Evolutionary conservation across 1,140 invertebrate genomes (phyloP), one percentile per base, ranked within the genome.

Genomic region (Lerema accius): DNA sequence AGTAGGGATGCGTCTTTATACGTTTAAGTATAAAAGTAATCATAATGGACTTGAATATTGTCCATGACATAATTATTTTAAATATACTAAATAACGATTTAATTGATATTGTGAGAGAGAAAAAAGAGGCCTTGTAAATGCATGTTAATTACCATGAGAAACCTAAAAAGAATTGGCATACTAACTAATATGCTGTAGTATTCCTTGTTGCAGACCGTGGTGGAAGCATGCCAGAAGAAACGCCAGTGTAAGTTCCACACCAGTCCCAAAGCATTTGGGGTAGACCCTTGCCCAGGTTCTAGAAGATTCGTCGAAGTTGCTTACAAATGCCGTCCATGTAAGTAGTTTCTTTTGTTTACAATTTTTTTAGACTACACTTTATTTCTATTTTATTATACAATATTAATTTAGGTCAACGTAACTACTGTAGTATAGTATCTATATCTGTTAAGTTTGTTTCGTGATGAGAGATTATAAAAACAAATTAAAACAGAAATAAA

Each of bases 271-370:
- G 94, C 94, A 37, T 96, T 97, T 79, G 94, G 95, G 19, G 93
- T 94, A 2, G 97, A 98, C 89, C 96, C 97, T 0, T 98, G 97
- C 85, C 96, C 97, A 17, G 95, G 95, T 32, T 93, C 95, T 7
- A 92, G 94, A 19, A 98, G 98, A 91, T 97, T 96, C 85, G 95
- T 98, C 70, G 96, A 98, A 91, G 95, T 98, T 16, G 96, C 96
- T 63, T 98, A 97, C 91, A 98, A 98, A 91, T 99, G 97, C 92
- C 94, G 96, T 89, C 97, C 97, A 83, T 97, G 97, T 98, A 93
- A 97, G 96, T 58, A n/a, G n/a, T 4, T 37, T 32, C 9, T 32
- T 4, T 32, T 32, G 7, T 6, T 3, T 23, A 23, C 6, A 23
- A 6, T 2, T 23, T n/a, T n/a, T n/a, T n/a, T n/a, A n/a, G n/a